A percentile compares a stretch with the other conserved stretches of the same genome.
These are phyloP conservation scores for Pipra filicauda DNA, from an alignment of 2,113 vertebrate species.

Conservation along the genomic window DNA sequence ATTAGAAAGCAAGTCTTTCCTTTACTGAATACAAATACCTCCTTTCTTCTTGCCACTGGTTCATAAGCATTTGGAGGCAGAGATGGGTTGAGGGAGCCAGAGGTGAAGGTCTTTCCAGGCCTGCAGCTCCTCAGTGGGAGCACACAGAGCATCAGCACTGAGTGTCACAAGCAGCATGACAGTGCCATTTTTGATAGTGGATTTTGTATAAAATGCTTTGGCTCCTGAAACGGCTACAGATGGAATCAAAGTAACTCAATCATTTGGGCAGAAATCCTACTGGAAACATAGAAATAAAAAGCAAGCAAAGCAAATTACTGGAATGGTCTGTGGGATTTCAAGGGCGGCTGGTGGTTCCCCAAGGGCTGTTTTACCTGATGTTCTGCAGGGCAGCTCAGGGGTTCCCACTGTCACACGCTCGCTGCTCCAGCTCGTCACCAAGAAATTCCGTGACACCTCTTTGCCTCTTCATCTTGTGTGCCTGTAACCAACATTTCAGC, in stretches of 20 bases:
- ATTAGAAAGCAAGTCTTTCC: neutral
- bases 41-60: neutral
- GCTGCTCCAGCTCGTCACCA: neutral
- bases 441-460: neutral
- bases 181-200: neutral
- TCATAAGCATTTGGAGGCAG: neutral
- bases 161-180: neutral
- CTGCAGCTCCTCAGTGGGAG: neutral
- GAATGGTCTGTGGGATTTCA: neutral
- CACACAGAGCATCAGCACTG: neutral
- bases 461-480: neutral
- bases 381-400: neutral
- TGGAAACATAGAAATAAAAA: neutral
- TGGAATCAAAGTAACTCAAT: neutral
- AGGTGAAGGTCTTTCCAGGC: neutral
- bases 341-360: neutral
- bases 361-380: neutral
- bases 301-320: neutral
- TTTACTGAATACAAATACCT: neutral
- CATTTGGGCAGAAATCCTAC: neutral
- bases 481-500: neutral
- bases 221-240: neutral
- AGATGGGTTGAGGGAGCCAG: neutral
- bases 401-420: accelerated
- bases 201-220: neutral